Evolutionary conservation across 2,888 invertebrate genomes (phyloP).

Genomic region (Epistrophe eligans): DNA sequence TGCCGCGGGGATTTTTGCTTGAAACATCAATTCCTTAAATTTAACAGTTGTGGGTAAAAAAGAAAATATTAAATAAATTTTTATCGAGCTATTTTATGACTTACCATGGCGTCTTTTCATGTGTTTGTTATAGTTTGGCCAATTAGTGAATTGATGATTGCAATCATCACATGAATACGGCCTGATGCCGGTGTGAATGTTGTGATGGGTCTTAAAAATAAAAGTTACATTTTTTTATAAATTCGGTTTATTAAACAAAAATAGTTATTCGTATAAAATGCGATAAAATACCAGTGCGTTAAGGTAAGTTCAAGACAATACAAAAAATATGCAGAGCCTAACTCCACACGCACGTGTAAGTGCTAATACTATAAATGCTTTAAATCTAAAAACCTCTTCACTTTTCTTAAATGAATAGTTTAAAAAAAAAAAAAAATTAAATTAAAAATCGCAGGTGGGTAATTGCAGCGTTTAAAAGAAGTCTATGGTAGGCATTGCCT

Average conservation of each 20-base stretch:
- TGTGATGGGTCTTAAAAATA: conserved; percentile 86
- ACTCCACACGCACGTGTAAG: too few species aligned
- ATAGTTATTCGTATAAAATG: too few species aligned
- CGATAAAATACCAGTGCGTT: too few species aligned
- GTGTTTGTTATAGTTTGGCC: conserved; percentile 93
- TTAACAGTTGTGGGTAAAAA: neutral
- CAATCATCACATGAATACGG: conserved; percentile 90
- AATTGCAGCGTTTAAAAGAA: too few species aligned
- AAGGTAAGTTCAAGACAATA: too few species aligned
- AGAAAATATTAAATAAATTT: neutral
- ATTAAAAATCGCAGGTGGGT: too few species aligned
- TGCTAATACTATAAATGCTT: too few species aligned
- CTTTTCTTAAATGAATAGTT: too few species aligned
- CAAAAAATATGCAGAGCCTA: too few species aligned
- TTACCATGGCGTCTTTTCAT: conserved; percentile 90
- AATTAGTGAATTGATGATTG: conserved; percentile 90
- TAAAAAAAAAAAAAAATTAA: too few species aligned
- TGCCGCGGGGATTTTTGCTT: conserved; percentile 68
- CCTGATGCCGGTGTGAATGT: conserved; percentile 89
- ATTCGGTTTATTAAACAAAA: neutral
- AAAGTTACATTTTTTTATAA: neutral
- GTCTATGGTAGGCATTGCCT: too few species aligned
- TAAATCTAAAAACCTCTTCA: too few species aligned
- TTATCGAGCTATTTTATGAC: conserved; percentile 17
- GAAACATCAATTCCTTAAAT: conserved; percentile 54